Evolutionary conservation across 2,113 vertebrate species (phyloP), one percentile per base, ranked within the genome.

Genomic region (Phalacrocorax carbo): DNA sequence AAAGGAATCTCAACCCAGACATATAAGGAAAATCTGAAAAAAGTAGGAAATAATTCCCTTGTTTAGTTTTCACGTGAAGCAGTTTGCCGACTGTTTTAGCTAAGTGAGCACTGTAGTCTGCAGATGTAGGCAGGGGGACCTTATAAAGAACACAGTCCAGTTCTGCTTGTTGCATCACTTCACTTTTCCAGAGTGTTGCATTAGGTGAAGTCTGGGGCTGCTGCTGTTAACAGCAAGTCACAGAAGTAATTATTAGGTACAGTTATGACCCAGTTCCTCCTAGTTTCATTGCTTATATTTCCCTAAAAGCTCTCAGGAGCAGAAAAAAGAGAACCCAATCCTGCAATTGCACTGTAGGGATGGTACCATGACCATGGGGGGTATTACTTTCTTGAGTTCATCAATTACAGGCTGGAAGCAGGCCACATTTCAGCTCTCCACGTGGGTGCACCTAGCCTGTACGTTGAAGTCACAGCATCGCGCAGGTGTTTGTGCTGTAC

Each of bases 91-190:
- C 66, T 54, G 48, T 30, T 61, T 22, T 7, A 68, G 52, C n/a
- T 9, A 15, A 51, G 40, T 1, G 10, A 52, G 72, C 2, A 25
- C 85, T 38, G 52, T 58, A 4, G 2, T 52, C 61, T 22, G 52
- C 13, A 42, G 65, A 2, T 44, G 57, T 81, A 85, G 92, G 87
- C 62, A 93, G 96, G 77, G 93, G 96, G 93, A 96, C 93, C 95
- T 76, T 84, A 46, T 84, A 46, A 80, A 92, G 9, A 61, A 72
- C 91, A 2, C 64, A 3, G 10, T 49, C 7, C 70, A 15, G 70
- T 40, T 54, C 48, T 27, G 71, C 54, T 23, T 11, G 10, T 51
- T 34, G 48, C 48, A 26, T 12, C 30, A 7, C 66, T 36, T 13
- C 69, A 15, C 32, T 68, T 49, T 15, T 11, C 48, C 26, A 2